phyloP scores from a whole-genome alignment of 2,797 vertebrate species.

The Scarus forsteni region DNA sequence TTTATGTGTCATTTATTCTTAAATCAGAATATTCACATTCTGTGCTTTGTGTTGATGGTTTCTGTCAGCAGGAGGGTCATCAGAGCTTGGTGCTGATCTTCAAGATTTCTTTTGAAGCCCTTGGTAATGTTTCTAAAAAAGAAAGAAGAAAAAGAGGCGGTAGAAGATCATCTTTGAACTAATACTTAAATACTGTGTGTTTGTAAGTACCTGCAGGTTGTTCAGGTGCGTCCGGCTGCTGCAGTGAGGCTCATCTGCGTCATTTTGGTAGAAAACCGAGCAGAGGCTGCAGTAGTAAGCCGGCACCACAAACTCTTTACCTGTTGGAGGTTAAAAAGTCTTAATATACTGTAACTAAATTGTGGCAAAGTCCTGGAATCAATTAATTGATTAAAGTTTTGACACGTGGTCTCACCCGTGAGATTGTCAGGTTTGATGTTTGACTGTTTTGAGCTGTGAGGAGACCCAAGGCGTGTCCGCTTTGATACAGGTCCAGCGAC shows the following conservation, averaged over 20 bases:
- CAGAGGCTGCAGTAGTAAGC: slow-evolving; percentile 87
- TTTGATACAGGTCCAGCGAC: slow-evolving; percentile 31
- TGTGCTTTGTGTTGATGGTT: too few species aligned
- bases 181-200: not conserved
- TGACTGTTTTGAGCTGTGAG: slow-evolving; percentile 39
- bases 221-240: slow-evolving; percentile 85
- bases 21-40: too few species aligned
- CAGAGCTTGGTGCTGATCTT: not conserved
- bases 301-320: slow-evolving; percentile 64
- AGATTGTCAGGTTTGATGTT: slow-evolving; percentile 58
- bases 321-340: slow-evolving; percentile 26
- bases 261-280: slow-evolving; percentile 87
- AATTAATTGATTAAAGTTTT: too few species aligned
- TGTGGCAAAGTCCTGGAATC: too few species aligned
- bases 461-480: slow-evolving; percentile 47
- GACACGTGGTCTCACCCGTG: slow-evolving; percentile 46
- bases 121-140: slow-evolving; percentile 63
- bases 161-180: too few species aligned
- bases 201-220: slow-evolving; percentile 86
- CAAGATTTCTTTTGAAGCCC: slow-evolving; percentile 23
- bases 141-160: not conserved
- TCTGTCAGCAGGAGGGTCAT: slow-evolving; percentile 42
- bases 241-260: slow-evolving; percentile 89
- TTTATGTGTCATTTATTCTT: too few species aligned
- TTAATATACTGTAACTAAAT: too few species aligned